Evolutionary conservation across 2,797 vertebrate species (phyloP).

Genomic region (Semaprochilodus insignis): DNA sequence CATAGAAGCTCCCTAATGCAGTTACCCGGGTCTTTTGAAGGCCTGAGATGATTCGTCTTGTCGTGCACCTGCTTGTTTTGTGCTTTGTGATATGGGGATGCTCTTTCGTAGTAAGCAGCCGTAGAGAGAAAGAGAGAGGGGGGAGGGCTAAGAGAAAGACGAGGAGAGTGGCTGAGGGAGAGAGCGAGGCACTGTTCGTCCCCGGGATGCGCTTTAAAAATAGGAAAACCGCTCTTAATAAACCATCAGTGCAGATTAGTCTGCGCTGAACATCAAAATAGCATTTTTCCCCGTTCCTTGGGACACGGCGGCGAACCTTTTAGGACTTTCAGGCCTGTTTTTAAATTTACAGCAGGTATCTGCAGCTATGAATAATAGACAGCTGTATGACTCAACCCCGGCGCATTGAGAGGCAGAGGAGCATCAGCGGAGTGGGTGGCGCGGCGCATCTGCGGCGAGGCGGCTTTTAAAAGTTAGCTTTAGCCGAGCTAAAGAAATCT

Average conservation of each 20-base stretch:
- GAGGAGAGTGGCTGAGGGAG: slow-evolving; percentile 7
- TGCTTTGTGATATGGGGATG: not conserved
- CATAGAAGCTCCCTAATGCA: not conserved
- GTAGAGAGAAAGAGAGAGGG: not conserved
- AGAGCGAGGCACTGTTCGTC: not conserved
- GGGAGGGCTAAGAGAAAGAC: not conserved
- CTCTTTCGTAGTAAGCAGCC: not conserved
- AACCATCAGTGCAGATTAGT: slow-evolving; percentile 25
- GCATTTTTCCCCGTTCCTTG: not conserved
- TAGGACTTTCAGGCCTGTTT: slow-evolving; percentile 27
- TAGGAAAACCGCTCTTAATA: slow-evolving; percentile 18
- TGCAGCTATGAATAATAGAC: slow-evolving; percentile 59
- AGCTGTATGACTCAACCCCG: slow-evolving; percentile 51
- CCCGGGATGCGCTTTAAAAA: slow-evolving; percentile 14
- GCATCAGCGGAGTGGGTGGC: slow-evolving; percentile 44
- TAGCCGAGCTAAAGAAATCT: slow-evolving; percentile 41
- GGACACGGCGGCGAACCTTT: slow-evolving; percentile 17
- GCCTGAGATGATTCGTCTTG: not conserved
- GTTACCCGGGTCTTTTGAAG: not conserved
- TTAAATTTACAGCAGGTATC: slow-evolving; percentile 55
- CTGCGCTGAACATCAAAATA: slow-evolving; percentile 11
- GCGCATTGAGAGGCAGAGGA: slow-evolving; percentile 44
- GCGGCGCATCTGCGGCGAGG: slow-evolving; percentile 26
- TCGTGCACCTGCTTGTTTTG: not conserved
- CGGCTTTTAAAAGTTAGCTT: slow-evolving; percentile 48